These are phyloP conservation scores for Gymnoscopelus braueri DNA, from an alignment of 2,797 vertebrate species.

Conservation along the genomic window DNA sequence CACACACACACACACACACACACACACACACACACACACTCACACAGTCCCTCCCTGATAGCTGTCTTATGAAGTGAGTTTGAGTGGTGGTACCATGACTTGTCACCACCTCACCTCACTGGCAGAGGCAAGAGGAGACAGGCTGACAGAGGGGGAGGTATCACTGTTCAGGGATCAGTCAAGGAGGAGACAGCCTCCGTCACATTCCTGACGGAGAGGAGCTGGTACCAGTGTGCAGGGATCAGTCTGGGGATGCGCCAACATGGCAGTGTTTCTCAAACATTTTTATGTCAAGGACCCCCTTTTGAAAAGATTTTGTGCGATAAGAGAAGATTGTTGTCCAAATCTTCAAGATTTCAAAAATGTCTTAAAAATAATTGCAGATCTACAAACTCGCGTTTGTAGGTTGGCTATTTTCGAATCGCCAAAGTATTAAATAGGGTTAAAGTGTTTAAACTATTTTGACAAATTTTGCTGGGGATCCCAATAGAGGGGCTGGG, in stretches of 20 bases:
- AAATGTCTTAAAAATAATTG: no score
- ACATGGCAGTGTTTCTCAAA: conserved; percentile 1
- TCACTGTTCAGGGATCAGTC: background rate
- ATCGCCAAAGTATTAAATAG: no score
- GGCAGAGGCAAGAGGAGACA: background rate
- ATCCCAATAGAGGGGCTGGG: no score
- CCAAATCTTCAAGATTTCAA: no score
- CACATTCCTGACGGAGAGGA: conserved; percentile 37
- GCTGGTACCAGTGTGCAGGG: conserved; percentile 23
- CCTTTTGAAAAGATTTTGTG: no score
- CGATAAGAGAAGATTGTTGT: no score
- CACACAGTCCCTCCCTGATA: conserved; percentile 41
- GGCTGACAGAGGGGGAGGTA: background rate
- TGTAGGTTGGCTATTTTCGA: no score
- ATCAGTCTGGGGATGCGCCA: conserved; percentile 18
- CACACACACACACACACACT: background rate
- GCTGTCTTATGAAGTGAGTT: conserved; percentile 40
- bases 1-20: conserved; percentile 20
- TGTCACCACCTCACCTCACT: background rate
- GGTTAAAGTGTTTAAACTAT: no score
- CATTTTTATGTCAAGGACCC: no score
- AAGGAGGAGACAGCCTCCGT: conserved; percentile 5
- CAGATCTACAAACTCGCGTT: no score
- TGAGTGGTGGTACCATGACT: conserved; percentile 32
- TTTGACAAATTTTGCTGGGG: no score